These are phyloP conservation scores for Drosophila nigromelanica DNA, from an alignment of 1,140 invertebrate genomes.

Conservation along the genomic window DNA sequence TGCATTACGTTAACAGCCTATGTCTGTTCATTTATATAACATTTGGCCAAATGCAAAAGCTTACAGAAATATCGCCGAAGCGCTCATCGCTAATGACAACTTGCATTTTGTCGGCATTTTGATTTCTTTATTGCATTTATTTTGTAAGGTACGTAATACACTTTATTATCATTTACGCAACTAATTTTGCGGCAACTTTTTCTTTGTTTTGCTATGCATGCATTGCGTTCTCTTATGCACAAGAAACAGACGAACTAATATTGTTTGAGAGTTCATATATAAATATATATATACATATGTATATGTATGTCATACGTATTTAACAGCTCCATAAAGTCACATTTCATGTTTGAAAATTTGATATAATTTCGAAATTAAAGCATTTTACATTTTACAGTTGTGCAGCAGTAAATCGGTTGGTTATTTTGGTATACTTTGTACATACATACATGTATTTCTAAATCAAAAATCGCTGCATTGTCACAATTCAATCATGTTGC, in stretches of 20 bases:
- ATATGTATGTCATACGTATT: not conserved
- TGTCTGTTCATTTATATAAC: conserved; percentile 2
- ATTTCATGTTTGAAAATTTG: conserved; percentile 9
- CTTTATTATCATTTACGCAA: not conserved
- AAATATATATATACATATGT: not conserved
- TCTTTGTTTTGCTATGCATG: conserved; percentile 4
- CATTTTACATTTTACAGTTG: conserved; percentile 19
- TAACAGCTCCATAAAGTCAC: conserved; percentile 1
- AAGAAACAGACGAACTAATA: not conserved
- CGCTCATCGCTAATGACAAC: conserved; percentile 45
- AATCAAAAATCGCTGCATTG: conserved; percentile 10
- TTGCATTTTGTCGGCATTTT: conserved; percentile 46
- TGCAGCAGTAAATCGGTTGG: not conserved
- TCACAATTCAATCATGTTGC: conserved; percentile 68
- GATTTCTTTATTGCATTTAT: conserved; percentile 23
- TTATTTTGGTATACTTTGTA: not conserved
- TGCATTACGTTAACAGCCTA: not conserved
- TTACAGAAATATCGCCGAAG: conserved; percentile 10
- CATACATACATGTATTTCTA: not conserved
- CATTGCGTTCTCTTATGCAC: not conserved
- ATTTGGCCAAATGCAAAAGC: not conserved
- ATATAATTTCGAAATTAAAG: conserved; percentile 18
- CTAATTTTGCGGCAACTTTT: not conserved
- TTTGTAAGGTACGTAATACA: conserved; percentile 36
- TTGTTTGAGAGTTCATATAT: not conserved